phyloP scores from a whole-genome alignment of 2,113 vertebrate species.

The Dascyllus trimaculatus region DNA sequence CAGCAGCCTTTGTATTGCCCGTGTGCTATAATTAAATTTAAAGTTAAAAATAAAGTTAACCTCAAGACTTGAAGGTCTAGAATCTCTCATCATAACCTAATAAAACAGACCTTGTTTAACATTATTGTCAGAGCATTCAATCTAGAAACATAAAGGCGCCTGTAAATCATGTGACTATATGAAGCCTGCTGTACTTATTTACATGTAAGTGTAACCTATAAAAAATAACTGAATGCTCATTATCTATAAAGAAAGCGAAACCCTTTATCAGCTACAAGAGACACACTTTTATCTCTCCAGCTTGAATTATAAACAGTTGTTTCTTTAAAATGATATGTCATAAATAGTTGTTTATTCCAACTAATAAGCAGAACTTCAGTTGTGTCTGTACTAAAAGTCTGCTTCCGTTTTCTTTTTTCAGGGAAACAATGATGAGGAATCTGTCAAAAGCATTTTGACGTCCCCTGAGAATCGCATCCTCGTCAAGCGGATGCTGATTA shows the following conservation, averaged over 20 bases:
- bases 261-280: not conserved
- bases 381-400: conserved; percentile 29
- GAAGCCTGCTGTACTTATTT: conserved; percentile 5
- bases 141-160: conserved; percentile 3
- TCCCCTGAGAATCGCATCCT: conserved; percentile 94
- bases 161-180: conserved; percentile 31
- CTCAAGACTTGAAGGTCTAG: not conserved
- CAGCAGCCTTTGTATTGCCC: too few relatives aligned
- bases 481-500: conserved; percentile 97
- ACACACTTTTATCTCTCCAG: not conserved
- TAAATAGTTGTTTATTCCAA: not conserved
- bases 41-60: conserved; percentile 8
- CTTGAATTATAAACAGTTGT: too few relatives aligned
- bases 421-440: conserved; percentile 87
- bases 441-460: conserved; percentile 87
- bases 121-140: conserved; percentile 21
- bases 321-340: not conserved
- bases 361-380: conserved; percentile 5
- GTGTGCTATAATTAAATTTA: not conserved
- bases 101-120: conserved; percentile 10
- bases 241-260: too few relatives aligned
- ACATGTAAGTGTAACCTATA: conserved; percentile 4
- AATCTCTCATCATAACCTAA: not conserved
- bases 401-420: conserved; percentile 44
- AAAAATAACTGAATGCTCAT: not conserved